A percentile compares a stretch with the other conserved stretches of the same genome.
phyloP scores from a whole-genome alignment of 2,888 invertebrate genomes.

The Drosophila picticornis region DNA sequence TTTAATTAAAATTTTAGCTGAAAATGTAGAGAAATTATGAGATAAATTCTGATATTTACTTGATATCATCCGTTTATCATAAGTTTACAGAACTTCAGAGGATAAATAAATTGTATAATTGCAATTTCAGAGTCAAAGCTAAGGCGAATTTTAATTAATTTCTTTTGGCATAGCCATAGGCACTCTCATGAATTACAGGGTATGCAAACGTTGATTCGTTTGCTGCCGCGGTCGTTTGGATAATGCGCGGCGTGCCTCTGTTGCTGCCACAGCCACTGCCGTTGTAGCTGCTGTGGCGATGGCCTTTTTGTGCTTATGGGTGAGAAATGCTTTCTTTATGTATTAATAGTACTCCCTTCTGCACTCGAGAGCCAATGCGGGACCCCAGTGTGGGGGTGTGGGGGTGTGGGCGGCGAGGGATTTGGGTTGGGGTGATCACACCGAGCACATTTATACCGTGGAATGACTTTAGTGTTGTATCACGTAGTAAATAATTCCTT shows the following conservation, averaged over 20 bases:
- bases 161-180: not conserved
- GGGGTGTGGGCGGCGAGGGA: not conserved
- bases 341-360: conserved; percentile 76
- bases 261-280: conserved; percentile 30
- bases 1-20: not conserved
- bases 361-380: conserved; percentile 58
- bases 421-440: not conserved
- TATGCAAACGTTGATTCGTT: conserved; percentile 54
- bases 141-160: not conserved
- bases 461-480: conserved; percentile 77
- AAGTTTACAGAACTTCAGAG: not conserved
- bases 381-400: not conserved
- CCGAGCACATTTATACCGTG: conserved; percentile 71
- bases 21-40: no score
- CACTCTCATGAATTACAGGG: conserved; percentile 14
- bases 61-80: not conserved
- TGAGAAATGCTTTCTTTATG: conserved; percentile 77
- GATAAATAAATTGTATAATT: not conserved
- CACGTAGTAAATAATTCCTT: conserved; percentile 80
- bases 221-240: conserved; percentile 70
- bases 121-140: not conserved
- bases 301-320: conserved; percentile 76
- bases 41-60: not conserved
- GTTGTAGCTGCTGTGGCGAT: conserved; percentile 48
- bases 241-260: conserved; percentile 69